These are phyloP conservation scores for Hydrolagus affinis DNA, from an alignment of 2,113 vertebrate species.

Conservation along the genomic window DNA sequence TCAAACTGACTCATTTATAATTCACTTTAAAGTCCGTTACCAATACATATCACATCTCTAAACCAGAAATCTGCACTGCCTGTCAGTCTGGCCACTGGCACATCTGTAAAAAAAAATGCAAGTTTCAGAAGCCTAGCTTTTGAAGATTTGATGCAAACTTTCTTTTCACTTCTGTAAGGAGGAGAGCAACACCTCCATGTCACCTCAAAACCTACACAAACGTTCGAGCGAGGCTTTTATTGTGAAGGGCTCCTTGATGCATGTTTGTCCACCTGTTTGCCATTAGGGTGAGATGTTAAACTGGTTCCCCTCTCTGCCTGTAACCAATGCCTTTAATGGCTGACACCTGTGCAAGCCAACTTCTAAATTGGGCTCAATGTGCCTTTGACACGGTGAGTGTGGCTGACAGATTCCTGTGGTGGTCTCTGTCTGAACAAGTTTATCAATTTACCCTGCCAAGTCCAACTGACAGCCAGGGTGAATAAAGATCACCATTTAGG, in stretches of 20 bases:
- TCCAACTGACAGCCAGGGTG: neutral
- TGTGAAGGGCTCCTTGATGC: conserved; percentile 46
- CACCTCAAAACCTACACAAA: neutral
- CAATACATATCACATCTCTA: conserved; percentile 76
- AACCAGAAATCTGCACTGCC: conserved; percentile 67
- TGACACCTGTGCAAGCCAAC: conserved; percentile 51
- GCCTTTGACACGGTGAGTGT: conserved; percentile 29
- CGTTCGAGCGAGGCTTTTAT: conserved; percentile 42
- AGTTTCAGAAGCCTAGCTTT: conserved; percentile 58
- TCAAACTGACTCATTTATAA: conserved; percentile 82
- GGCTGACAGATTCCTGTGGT: conserved; percentile 33
- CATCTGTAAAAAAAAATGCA: neutral
- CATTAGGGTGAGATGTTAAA: conserved; percentile 53
- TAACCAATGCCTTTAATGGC: conserved; percentile 51
- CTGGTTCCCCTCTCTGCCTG: conserved; percentile 55
- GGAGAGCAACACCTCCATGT: neutral
- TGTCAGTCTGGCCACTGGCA: conserved; percentile 45
- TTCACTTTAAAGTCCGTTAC: conserved; percentile 81
- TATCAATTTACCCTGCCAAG: conserved; percentile 31
- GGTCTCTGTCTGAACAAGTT: conserved; percentile 38
- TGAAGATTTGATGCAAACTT: conserved; percentile 57
- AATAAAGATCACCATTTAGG: neutral
- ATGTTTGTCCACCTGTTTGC: conserved; percentile 61
- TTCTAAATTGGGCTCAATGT: conserved; percentile 39
- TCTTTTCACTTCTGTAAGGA: neutral